Evolutionary conservation across 2,888 invertebrate genomes (phyloP), one percentile per base, ranked within the genome.

Genomic region (Calephelis perditalis): DNA sequence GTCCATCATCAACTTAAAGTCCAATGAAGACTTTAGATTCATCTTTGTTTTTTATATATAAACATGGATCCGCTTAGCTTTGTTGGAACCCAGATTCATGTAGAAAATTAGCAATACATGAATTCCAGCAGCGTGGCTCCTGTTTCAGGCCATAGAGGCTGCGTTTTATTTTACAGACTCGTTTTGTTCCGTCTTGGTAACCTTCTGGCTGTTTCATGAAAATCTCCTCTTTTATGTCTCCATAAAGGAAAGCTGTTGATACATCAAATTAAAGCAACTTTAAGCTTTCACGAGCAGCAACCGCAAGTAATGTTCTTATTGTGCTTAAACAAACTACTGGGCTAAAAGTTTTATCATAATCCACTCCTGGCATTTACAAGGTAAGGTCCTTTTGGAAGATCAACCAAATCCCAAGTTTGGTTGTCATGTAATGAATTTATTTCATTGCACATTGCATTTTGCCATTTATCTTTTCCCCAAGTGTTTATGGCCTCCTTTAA

Each of bases 241-340:
- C 71, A 67, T 73, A 72, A 59, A 72, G 67, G 70, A 71, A 76
- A 0, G 71, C 71, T 49, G 73, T 71, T 59, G 72, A 71, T 12
- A 71, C 71, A 65, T 70, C 68, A 69, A 70, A 65, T 56, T 68
- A 63, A 26, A 69, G 63, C 5, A 69, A 49, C 56, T 52, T 58
- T 61, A 68, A 61, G 63, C 59, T 63, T 64, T 68, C 65, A 67
- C 71, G 60, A 64, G 36, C 55, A n/a, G 55, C 55, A 7, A 55
- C 36, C 8, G 55, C n/a, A 9, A 55, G 12, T 36, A 55, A 55
- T 37, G 36, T 37, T 35, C 55, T 10, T 8, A 55, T 37, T 35
- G 55, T 36, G 7, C 11, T 57, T 5, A 26, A 12, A 44, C 45
- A 6, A 5, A 57, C 45, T 15, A 57, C 56, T 8, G 57, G 57